A percentile compares a stretch with the other conserved stretches of the same genome.
Conservation (phyloP, 2,113 vertebrate genomes). For the Emydura subglobosa region DNA sequence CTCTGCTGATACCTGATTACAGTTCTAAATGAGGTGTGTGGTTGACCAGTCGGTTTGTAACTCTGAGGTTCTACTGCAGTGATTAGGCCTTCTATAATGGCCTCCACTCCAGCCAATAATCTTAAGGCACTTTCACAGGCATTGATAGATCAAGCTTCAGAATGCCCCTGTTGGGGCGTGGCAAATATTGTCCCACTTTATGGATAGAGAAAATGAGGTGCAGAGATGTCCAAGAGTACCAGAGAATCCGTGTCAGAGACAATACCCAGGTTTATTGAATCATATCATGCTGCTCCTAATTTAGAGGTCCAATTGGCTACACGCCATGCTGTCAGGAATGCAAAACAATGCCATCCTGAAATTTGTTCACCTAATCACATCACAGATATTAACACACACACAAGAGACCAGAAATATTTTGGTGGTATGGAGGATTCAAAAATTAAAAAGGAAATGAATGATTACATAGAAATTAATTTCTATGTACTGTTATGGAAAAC, state of each 20-base stretch:
- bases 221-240: not conserved
- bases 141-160: slow-evolving; percentile 35
- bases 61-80: not conserved
- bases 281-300: not conserved
- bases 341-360: not conserved
- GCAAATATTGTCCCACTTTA: not conserved
- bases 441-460: not conserved
- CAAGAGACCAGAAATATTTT: not conserved
- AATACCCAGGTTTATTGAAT: not conserved
- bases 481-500: not conserved
- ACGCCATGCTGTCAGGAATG: not conserved
- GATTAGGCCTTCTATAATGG: not conserved
- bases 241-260: not conserved
- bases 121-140: not conserved
- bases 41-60: too few species aligned
- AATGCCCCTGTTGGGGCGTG: not conserved
- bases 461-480: not conserved
- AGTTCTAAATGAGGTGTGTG: too few species aligned
- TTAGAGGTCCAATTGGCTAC: not conserved
- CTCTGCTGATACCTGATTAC: too few species aligned
- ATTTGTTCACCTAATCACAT: not conserved
- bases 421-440: not conserved
- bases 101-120: not conserved
- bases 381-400: not conserved
- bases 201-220: not conserved